Conservation (phyloP, 2,797 vertebrate genomes). For the Champsocephalus esox region DNA sequence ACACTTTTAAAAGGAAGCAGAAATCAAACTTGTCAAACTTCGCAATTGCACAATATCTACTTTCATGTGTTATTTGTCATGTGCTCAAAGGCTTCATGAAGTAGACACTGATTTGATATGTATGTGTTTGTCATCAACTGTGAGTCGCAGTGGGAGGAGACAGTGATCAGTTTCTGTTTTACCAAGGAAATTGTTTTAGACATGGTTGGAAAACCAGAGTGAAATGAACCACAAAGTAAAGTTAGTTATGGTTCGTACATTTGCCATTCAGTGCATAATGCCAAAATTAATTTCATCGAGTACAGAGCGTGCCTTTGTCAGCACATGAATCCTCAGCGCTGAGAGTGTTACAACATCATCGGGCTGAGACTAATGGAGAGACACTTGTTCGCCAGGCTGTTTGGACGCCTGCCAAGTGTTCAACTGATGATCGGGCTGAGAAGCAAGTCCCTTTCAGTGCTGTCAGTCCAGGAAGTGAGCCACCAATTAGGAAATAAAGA, state of each 20-base stretch:
- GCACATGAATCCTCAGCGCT: conserved; percentile 61
- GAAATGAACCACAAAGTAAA: not conserved
- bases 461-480: conserved; percentile 56
- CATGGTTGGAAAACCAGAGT: not conserved
- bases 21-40: not conserved
- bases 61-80: conserved; percentile 5
- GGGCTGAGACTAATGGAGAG: conserved; percentile 45
- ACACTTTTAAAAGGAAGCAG: conserved; percentile 15
- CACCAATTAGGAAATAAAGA: not conserved
- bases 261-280: conserved; percentile 17
- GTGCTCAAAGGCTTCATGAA: conserved; percentile 4
- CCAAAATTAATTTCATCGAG: conserved; percentile 20
- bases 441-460: conserved; percentile 52
- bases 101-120: conserved; percentile 1
- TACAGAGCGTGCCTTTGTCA: conserved; percentile 40
- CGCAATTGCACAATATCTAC: conserved; percentile 6
- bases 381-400: conserved; percentile 58
- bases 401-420: conserved; percentile 47
- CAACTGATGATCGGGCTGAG: conserved; percentile 32
- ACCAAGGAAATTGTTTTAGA: not conserved
- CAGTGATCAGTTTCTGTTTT: not conserved
- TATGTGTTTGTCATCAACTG: not conserved
- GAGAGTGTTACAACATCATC: conserved; percentile 58
- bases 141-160: not conserved
- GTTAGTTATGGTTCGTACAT: conserved; percentile 12